A percentile compares a stretch with the other conserved stretches of the same genome.
phyloP scores from a whole-genome alignment of 2,888 invertebrate species.

The Keiferia lycopersicella region DNA sequence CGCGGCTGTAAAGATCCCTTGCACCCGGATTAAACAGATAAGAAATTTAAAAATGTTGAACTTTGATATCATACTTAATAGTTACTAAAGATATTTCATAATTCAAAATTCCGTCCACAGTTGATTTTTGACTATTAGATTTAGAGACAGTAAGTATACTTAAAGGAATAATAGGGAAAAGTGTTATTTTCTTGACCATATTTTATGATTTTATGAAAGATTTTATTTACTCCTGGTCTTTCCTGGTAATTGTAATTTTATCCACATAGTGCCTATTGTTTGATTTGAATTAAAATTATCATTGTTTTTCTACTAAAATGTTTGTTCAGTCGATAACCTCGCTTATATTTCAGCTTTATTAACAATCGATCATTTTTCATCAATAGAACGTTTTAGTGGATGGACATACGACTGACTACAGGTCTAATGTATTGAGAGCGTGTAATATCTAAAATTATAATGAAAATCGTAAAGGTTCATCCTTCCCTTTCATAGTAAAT shows the following conservation, averaged over 20 bases:
- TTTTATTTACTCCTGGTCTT: not conserved
- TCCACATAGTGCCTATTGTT: slow-evolving; percentile 59
- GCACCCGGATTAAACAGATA: too few species aligned
- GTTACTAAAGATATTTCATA: too few species aligned
- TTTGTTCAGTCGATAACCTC: slow-evolving; percentile 32
- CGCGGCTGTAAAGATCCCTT: too few species aligned
- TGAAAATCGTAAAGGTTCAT: not conserved
- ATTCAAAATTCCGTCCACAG: too few species aligned
- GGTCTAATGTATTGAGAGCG: slow-evolving; percentile 29
- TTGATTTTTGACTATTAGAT: too few species aligned
- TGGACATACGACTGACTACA: slow-evolving; percentile 37
- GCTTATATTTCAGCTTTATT: slow-evolving; percentile 9
- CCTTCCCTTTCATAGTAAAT: too few species aligned
- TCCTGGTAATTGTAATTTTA: not conserved
- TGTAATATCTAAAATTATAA: not conserved
- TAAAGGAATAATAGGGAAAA: too few species aligned
- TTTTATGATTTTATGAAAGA: too few species aligned
- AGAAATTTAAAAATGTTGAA: too few species aligned
- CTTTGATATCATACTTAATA: too few species aligned
- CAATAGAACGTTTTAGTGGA: slow-evolving; percentile 49
- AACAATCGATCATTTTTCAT: slow-evolving; percentile 14
- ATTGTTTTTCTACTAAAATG: slow-evolving; percentile 58
- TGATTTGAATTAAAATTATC: slow-evolving; percentile 53
- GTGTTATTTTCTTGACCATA: too few species aligned
- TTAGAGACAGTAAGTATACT: too few species aligned